Base-by-base conservation (phyloP, 2,113 vertebrate species). In the Thermophis baileyi region DNA sequence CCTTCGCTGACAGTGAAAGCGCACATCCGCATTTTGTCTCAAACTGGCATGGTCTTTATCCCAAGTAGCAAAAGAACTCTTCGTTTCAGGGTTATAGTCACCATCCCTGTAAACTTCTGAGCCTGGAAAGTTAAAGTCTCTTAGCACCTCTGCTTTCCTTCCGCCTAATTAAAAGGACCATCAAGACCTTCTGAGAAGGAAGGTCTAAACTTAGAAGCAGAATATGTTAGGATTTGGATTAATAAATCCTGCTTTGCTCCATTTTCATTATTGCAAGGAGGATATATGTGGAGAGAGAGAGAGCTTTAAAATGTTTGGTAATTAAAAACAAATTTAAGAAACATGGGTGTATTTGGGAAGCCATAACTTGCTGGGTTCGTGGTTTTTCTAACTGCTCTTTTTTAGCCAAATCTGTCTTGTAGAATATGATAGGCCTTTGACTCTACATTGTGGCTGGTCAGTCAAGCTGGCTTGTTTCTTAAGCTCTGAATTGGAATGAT, bases 301-400 rank as follows among this genome's bases (percentile, higher is more conserved):
- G 7, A 22, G 54, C 22, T 22, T 30, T 57, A 30, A 81, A 47
- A 27, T 22, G 49, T 88, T 44, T 55, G 88, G 18, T 14, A 16
- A 74, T 40, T 11, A 81, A 54, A 44, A n/a, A 55, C 55, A 22
- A 81, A 60, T 87, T 81, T 24, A 90, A 53, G 49, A 24, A 54
- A 69, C 47, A 9, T 86, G n/a, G 93, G 25, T 81, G 35, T 35
- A 16, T 81, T 74, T 35, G 35, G 69, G 89, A 93, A 94, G 95
- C 22, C 0, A 87, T 4, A 2, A 91, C 93, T 74, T 93, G 40
- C 90, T 92, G 18, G 2, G 69, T 49, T 55, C 47, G 16, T 91
- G 92, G 27, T 90, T 40, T 92, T 53, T 93, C 93, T 44, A 7
- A 81, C 25, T 91, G 2, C 92, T 94, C 16, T 46, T 0, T 5